Percentiles rank a stretch among this genome's conserved stretches.
These are phyloP conservation scores for Lepus townsendii DNA, from an alignment of 2,797 vertebrate species.

Conservation along the genomic window DNA sequence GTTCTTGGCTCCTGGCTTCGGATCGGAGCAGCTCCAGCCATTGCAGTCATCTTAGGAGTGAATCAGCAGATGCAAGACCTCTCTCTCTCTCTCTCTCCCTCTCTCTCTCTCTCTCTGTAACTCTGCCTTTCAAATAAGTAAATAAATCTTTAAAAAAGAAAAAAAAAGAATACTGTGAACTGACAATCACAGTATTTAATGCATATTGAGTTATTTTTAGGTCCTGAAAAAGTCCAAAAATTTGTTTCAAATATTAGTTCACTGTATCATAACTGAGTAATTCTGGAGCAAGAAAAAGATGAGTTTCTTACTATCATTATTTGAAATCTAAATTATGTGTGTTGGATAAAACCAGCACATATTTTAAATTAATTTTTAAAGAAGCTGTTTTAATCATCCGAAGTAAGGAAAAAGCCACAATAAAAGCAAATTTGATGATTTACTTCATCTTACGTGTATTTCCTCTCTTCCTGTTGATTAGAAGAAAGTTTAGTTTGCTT, in stretches of 20 bases:
- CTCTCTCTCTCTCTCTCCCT: no score
- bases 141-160: no score
- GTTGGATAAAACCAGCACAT: neutral
- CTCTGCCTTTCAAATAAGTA: no score
- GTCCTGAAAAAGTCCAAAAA: neutral
- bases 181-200: neutral
- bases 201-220: neutral
- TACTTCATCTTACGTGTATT: conserved; percentile 78
- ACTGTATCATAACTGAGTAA: neutral
- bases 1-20: no score
- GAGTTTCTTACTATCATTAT: neutral
- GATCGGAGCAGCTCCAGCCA: no score
- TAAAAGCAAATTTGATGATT: conserved; percentile 67
- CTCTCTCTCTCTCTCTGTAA: no score
- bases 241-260: conserved; percentile 12
- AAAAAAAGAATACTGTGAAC: neutral
- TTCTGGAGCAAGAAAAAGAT: neutral
- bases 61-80: no score
- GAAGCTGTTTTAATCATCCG: conserved; percentile 45
- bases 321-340: neutral
- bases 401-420: conserved; percentile 46
- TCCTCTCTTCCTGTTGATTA: conserved; percentile 58
- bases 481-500: conserved; percentile 64
- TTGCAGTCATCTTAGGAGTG: no score
- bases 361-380: neutral